phyloP scores from a whole-genome alignment of 2,888 invertebrate species.

The Allolobophora icterica region DNA sequence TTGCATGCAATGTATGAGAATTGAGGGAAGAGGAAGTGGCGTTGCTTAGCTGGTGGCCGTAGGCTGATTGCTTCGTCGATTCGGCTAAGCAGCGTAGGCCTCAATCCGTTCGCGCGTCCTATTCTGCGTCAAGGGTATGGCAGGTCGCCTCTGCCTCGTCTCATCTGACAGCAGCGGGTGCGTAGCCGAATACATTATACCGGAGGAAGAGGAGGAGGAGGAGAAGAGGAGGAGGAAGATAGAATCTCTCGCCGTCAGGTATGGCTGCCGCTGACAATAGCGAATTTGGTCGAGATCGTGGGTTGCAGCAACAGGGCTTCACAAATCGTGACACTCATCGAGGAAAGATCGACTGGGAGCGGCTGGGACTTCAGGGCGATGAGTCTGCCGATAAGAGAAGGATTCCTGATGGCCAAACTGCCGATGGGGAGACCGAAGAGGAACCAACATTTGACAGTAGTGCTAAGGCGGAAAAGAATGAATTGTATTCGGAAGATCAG shows the following conservation, averaged over 20 bases:
- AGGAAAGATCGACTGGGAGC: neutral
- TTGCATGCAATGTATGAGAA: neutral
- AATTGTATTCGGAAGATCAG: constrained; percentile 20
- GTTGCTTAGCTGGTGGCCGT: neutral
- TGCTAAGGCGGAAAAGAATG: constrained; percentile 5
- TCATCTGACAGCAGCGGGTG: neutral
- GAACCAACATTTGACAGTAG: neutral
- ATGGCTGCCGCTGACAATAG: neutral
- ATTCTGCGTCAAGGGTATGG: neutral
- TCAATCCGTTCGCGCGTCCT: neutral
- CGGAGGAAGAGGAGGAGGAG: neutral
- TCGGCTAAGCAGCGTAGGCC: neutral
- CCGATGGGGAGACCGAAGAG: neutral
- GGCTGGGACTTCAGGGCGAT: neutral
- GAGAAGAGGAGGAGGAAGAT: neutral
- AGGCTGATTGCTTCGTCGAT: neutral
- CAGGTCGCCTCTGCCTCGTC: neutral
- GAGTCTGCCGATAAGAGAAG: neutral
- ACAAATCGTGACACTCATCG: neutral
- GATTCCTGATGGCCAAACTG: neutral
- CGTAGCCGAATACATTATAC: neutral
- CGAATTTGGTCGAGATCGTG: neutral
- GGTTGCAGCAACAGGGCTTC: neutral
- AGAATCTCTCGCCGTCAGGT: neutral
- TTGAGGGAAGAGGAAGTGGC: neutral